Conservation (phyloP, 2,888 invertebrate species). For the Mesorhabditis belari region DNA sequence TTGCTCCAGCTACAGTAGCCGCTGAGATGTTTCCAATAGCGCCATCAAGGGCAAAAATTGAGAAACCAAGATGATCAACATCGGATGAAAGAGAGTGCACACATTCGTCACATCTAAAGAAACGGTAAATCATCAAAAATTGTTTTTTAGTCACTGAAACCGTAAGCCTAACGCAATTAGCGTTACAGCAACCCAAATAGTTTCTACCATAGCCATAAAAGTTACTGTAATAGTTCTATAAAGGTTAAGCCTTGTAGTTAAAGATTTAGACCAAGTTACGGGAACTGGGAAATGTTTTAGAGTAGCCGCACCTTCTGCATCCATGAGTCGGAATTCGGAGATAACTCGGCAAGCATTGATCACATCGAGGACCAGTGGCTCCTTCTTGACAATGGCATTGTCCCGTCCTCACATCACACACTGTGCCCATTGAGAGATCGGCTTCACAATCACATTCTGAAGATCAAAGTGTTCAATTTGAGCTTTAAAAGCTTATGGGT, state of each 20-base stretch:
- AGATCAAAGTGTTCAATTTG: too few species aligned
- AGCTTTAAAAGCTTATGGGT: too few species aligned
- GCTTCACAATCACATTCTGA: conserved; percentile 85
- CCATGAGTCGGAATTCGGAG: conserved; percentile 74
- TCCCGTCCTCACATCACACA: conserved; percentile 79
- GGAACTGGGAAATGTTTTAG: too few species aligned
- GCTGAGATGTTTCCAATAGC: conserved; percentile 58
- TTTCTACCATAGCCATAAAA: too few species aligned
- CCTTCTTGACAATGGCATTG: conserved; percentile 84
- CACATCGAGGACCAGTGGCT: conserved; percentile 88
- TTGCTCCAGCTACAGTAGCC: conserved; percentile 46
- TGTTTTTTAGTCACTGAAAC: neutral
- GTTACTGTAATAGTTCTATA: neutral
- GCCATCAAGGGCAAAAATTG: conserved; percentile 69
- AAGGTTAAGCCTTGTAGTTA: neutral
- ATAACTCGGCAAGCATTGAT: conserved; percentile 84
- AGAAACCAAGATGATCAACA: conserved; percentile 68
- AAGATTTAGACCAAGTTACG: neutral
- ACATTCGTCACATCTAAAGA: conserved; percentile 76
- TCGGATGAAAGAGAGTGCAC: conserved; percentile 80
- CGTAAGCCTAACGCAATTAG: too few species aligned
- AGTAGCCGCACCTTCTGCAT: conserved; percentile 64
- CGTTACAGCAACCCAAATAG: too few species aligned
- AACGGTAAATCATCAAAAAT: neutral
- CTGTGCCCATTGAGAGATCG: conserved; percentile 81